Evolutionary conservation across 2,888 invertebrate species (phyloP).

Genomic region (Ormyrus rosae): DNA sequence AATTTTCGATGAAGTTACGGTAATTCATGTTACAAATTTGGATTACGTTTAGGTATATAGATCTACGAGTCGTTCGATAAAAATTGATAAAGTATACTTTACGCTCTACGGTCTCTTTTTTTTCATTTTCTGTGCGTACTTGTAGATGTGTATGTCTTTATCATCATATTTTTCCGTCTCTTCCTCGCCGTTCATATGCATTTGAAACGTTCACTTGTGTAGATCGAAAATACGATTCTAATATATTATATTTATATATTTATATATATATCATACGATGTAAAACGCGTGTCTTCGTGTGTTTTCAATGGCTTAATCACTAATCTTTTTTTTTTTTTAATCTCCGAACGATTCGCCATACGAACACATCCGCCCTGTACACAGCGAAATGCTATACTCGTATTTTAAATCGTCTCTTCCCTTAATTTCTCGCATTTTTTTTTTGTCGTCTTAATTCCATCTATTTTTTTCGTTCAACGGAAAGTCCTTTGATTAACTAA

Average conservation of each 20-base stretch:
- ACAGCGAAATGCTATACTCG: slow-evolving; percentile 46
- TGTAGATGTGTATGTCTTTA: slow-evolving; percentile 22
- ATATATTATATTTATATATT: slow-evolving; percentile 43
- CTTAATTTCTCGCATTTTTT: slow-evolving; percentile 17
- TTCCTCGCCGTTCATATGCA: slow-evolving; percentile 21
- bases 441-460: slow-evolving; percentile 28
- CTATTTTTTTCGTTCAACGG: slow-evolving; percentile 37
- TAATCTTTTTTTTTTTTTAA: slow-evolving; percentile 9
- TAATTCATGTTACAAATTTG: slow-evolving; percentile 72
- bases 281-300: slow-evolving; percentile 40
- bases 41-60: slow-evolving; percentile 68
- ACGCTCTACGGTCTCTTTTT: slow-evolving; percentile 46
- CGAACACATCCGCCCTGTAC: slow-evolving; percentile 44
- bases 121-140: slow-evolving; percentile 39
- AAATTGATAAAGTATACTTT: slow-evolving; percentile 67
- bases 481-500: slow-evolving; percentile 47
- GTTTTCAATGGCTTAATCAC: slow-evolving; percentile 31
- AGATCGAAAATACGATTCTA: slow-evolving; percentile 55
- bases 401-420: too few relatives aligned
- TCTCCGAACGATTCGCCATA: slow-evolving; percentile 37
- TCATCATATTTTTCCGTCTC: slow-evolving; percentile 14
- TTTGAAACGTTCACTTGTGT: slow-evolving; percentile 48
- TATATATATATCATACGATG: slow-evolving; percentile 35
- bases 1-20: slow-evolving; percentile 72
- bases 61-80: slow-evolving; percentile 67